A percentile compares a stretch with the other conserved stretches of the same genome.
Conservation (phyloP, 1,140 invertebrate genomes). For the Eueides isabella region DNA sequence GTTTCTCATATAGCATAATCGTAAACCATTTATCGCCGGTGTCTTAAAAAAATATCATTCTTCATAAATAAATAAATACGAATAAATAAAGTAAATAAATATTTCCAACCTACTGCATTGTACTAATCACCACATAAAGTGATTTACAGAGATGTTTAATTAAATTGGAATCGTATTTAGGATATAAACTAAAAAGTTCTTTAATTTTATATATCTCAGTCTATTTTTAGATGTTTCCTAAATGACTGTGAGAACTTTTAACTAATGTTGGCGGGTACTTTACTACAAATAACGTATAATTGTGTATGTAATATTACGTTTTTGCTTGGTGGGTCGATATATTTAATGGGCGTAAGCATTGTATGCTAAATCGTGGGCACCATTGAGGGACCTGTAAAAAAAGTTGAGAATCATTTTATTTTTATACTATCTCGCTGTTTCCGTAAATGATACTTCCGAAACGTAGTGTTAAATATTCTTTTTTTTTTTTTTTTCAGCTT, state of each 20-base stretch:
- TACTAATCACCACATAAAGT: conserved; percentile 36
- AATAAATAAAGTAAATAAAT: conserved; percentile 42
- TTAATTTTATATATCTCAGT: conserved; percentile 4
- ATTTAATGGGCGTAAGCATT: conserved; percentile 82
- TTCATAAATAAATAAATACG: conserved; percentile 32
- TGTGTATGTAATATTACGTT: conserved; percentile 34
- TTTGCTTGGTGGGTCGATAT: conserved; percentile 34
- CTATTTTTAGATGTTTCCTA: conserved; percentile 27
- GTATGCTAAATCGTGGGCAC: conserved; percentile 84
- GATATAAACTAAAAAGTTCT: background rate
- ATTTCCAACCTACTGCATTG: conserved; percentile 39
- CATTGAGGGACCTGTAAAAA: conserved; percentile 81
- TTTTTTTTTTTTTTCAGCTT: too few species aligned
- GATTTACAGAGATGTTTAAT: conserved; percentile 33
- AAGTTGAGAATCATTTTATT: too few species aligned
- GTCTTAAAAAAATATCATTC: conserved; percentile 37
- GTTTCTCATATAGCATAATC: conserved; percentile 40
- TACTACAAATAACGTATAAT: conserved; percentile 39
- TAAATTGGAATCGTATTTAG: conserved; percentile 10
- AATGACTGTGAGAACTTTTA: conserved; percentile 35
- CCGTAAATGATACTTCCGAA: too few species aligned
- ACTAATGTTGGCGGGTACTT: conserved; percentile 37
- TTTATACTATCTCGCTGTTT: too few species aligned
- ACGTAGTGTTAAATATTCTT: too few species aligned
- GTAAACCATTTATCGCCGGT: conserved; percentile 47